Percentiles rank a stretch among this genome's conserved stretches.
Conservation (phyloP, 2,888 invertebrate genomes). For the Octodonta nipae region DNA sequence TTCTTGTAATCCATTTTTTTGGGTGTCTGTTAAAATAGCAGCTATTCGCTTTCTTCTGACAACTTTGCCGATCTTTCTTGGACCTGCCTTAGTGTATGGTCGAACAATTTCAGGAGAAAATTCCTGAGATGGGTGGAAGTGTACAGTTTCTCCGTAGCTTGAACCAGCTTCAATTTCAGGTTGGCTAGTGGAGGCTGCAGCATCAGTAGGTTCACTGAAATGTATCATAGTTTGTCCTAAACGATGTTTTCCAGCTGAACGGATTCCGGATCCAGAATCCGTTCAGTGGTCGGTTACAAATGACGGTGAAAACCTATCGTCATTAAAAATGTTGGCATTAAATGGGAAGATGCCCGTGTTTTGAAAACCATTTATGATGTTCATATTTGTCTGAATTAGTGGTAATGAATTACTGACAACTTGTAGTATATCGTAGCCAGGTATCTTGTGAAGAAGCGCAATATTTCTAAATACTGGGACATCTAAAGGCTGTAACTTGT, state of each 20-base stretch:
- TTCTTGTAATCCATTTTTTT: conserved; percentile 1
- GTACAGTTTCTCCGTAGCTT: background rate
- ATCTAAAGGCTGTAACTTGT: conserved; percentile 1
- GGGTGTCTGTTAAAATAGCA: conserved; percentile 1
- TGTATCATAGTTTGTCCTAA: conserved; percentile 1
- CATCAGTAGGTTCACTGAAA: background rate
- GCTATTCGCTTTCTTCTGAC: background rate
- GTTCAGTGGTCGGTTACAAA: conserved; percentile 1
- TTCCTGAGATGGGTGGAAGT: background rate
- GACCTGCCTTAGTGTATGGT: background rate
- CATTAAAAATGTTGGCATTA: conserved; percentile 6
- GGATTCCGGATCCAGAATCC: conserved; percentile 2
- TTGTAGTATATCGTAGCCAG: too few species aligned
- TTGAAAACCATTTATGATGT: conserved; percentile 1
- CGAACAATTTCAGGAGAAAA: background rate
- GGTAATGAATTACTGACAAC: too few species aligned
- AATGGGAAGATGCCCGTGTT: conserved; percentile 3
- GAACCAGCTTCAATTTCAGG: background rate
- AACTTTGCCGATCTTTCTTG: background rate
- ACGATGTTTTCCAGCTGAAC: conserved; percentile 1
- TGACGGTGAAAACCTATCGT: conserved; percentile 3
- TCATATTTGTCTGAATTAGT: conserved; percentile 2
- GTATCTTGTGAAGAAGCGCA: conserved; percentile 3
- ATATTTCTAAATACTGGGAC: conserved; percentile 3
- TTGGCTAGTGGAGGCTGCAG: conserved; percentile 1